Evolutionary conservation across 2,888 invertebrate genomes (phyloP), one percentile per base, ranked within the genome.

Genomic region (Terebella lapidaria): DNA sequence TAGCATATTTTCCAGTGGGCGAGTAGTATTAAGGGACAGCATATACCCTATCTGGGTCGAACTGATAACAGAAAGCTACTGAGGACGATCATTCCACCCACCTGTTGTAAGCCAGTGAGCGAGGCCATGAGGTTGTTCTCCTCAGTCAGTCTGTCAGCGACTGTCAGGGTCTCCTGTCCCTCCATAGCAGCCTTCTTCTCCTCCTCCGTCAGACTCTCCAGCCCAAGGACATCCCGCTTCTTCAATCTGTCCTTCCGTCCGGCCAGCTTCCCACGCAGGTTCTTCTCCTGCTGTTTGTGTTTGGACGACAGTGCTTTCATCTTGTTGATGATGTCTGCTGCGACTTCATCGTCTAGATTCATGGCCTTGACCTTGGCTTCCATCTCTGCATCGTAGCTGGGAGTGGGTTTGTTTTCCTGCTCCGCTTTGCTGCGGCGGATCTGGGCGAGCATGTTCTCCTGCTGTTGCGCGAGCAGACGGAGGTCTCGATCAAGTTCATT

Each of bases 361-460:
- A 57, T 10, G 3, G 59, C 62, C 5, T 62, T 56, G 54, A 73
- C 63, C 29, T 62, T 66, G 27, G 62, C 63, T 46, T 71, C 71
- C 60, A 72, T 67, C 26, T 72, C 71, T 42, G 60, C 60, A 54
- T 71, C 70, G 24, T 25, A 56, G 10, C 25, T 20, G 20, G 52
- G 25, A 2, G 29, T 35, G 28, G 28, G 51, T 46, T 56, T 54
- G 45, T 49, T 30, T 18, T 56, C 60, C 25, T 60, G 56, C 22
- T 62, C 62, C 1, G 62, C 60, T 15, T 55, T 54, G 5, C 59
- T 59, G 20, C 53, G 54, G 10, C 60, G 51, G 25, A 77, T 65
- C 53, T 76, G 74, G 3, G 74, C 74, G 54, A 70, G 58, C 58
- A 74, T 54, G 30, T 70, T 61, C 58, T 75, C 75, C 59, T 77